phyloP scores from a whole-genome alignment of 2,888 invertebrate species.

The Plemyria rubiginata region DNA sequence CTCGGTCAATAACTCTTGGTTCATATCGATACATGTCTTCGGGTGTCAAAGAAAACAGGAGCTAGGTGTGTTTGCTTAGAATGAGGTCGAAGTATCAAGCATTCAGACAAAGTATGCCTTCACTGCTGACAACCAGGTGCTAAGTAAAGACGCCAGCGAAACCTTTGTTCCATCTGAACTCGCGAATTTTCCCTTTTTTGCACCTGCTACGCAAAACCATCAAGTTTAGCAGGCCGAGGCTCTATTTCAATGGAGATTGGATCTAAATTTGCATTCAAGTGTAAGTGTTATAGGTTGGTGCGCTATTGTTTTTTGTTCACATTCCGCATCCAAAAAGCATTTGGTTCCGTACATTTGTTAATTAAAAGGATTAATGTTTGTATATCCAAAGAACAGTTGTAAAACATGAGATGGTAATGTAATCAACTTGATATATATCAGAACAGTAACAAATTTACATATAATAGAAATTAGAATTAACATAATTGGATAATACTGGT shows the following conservation, averaged over 20 bases:
- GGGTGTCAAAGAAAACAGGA: neutral
- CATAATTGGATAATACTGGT: slow-evolving; percentile 50
- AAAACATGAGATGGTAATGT: slow-evolving; percentile 47
- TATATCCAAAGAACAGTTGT: slow-evolving; percentile 39
- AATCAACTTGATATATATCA: slow-evolving; percentile 45
- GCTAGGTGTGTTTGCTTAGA: too few relatives aligned
- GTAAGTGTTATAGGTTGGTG: neutral
- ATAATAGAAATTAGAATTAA: slow-evolving; percentile 57
- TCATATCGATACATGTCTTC: too few relatives aligned
- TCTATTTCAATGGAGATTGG: slow-evolving; percentile 29
- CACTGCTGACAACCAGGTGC: slow-evolving; percentile 47
- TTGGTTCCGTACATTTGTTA: slow-evolving; percentile 53
- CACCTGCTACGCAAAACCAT: slow-evolving; percentile 46
- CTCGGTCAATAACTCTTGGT: too few relatives aligned
- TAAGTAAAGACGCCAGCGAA: slow-evolving; percentile 46
- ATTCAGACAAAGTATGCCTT: neutral
- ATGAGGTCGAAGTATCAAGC: neutral
- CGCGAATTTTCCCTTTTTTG: slow-evolving; percentile 54
- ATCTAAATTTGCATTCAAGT: slow-evolving; percentile 24
- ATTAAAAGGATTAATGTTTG: slow-evolving; percentile 45
- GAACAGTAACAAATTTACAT: slow-evolving; percentile 51
- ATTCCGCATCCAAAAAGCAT: slow-evolving; percentile 43
- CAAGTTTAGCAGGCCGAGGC: slow-evolving; percentile 6
- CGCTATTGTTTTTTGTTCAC: slow-evolving; percentile 38
- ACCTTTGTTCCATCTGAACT: slow-evolving; percentile 52